phyloP scores from a whole-genome alignment of 2,888 invertebrate species.

The Gymnocheta viridis region DNA sequence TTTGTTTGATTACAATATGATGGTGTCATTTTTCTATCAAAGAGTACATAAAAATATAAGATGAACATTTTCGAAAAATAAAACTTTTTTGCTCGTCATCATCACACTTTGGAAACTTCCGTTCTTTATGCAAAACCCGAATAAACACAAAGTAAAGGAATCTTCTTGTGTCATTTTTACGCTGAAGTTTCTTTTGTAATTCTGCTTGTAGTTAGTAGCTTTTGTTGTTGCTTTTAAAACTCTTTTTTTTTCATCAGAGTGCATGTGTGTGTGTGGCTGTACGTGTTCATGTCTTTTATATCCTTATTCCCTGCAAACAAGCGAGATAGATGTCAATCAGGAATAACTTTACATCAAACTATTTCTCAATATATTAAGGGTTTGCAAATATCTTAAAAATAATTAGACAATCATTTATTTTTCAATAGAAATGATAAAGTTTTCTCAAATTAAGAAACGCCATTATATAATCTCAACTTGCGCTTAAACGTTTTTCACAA shows the following conservation, averaged over 20 bases:
- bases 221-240: conserved; percentile 36
- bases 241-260: conserved; percentile 26
- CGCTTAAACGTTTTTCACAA: too few relatives aligned
- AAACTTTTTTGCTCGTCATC: not conserved
- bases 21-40: not conserved
- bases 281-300: not conserved
- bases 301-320: not conserved
- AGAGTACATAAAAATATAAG: not conserved
- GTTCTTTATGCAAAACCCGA: not conserved
- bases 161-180: conserved; percentile 8
- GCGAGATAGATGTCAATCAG: not conserved
- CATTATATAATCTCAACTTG: too few relatives aligned
- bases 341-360: not conserved
- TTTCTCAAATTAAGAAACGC: too few relatives aligned
- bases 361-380: not conserved
- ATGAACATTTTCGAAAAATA: not conserved
- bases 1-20: not conserved
- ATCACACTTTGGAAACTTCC: not conserved
- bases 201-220: not conserved
- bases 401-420: too few relatives aligned
- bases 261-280: not conserved
- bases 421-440: too few relatives aligned
- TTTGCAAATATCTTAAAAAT: too few relatives aligned
- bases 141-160: not conserved
- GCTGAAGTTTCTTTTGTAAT: not conserved